Evolutionary conservation across 2,797 vertebrate genomes (phyloP), one percentile per base, ranked within the genome.

Genomic region (Emys orbicularis): DNA sequence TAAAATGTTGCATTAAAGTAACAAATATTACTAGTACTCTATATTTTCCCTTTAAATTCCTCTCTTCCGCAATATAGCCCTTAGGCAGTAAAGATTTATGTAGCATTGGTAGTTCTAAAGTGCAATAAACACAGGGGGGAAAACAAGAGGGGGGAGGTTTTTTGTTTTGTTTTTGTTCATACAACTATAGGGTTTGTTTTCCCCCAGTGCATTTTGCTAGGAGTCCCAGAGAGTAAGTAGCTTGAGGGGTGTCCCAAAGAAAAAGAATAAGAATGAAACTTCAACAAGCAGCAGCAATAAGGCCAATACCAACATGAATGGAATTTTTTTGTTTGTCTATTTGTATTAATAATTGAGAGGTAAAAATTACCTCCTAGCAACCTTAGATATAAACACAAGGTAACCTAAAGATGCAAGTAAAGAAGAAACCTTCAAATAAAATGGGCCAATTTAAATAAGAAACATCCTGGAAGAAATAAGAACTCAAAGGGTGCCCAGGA

Each of bases 101-200:
- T 12, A 83, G 44, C 2, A 68, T 56, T 81, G n/a, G 27, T 49
- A 86, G n/a, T 12, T 68, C n/a, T 59, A 54, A 25, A 80, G 19
- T 53, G 21, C 1, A 1, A 57, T 74, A 12, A 1, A 1, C 31
- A 83, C 4, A 86, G 5, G 47, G 7, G 65, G 2, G 19, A 6
- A 4, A 90, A 83, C 0, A 72, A 3, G 83, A 77, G 31, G 47
- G 1, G 4, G 1, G 6, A 11, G 76, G 7, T 2, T 87, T 52
- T 72, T 11, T 25, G 59, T 3, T 81, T 84, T 81, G 56, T 29
- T 57, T 57, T 61, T 61, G 31, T 94, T 89, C 56, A 10, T 47
- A 52, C 7, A 12, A 81, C 1, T 25, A 29, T 47, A 76, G 3
- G 8, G 3, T 72, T 81, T 89, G 2, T 6, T 86, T 5, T 61